phyloP scores from a whole-genome alignment of 2,113 vertebrate species.

The Dicerorhinus sumatrensis region DNA sequence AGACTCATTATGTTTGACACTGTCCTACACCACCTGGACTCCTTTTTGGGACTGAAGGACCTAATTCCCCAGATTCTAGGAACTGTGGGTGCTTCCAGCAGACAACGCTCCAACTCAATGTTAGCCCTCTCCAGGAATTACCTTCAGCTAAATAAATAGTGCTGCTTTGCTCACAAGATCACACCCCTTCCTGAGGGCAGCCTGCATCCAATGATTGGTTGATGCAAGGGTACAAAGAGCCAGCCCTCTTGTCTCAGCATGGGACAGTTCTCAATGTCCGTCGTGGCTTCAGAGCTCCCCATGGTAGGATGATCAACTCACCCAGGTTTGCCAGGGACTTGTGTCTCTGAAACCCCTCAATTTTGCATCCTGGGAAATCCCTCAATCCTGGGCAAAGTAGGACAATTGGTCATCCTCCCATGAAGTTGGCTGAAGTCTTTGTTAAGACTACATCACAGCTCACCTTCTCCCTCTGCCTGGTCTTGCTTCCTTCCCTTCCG shows the following conservation, averaged over 20 bases:
- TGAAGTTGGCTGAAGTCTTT: not conserved
- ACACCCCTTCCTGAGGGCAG: not conserved
- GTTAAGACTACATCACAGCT: not conserved
- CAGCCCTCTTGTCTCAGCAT: not conserved
- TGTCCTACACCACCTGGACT: not conserved
- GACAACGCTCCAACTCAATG: not conserved
- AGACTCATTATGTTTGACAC: not conserved
- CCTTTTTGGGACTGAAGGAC: not conserved
- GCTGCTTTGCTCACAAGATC: not conserved
- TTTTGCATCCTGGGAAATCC: not conserved
- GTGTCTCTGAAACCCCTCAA: not conserved
- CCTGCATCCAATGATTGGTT: not conserved
- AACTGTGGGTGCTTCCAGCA: not conserved
- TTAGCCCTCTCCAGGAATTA: not conserved
- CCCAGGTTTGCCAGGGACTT: not conserved
- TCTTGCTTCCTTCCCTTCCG: not conserved
- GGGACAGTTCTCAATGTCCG: not conserved
- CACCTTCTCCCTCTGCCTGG: not conserved
- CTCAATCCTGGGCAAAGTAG: not conserved
- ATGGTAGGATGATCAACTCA: not conserved
- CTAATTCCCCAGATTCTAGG: not conserved
- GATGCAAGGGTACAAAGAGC: not conserved
- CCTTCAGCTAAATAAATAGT: not conserved
- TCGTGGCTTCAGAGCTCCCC: not conserved
- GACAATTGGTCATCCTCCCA: not conserved